Conservation (phyloP, 2,888 invertebrate species). For the Perdita meconis region DNA sequence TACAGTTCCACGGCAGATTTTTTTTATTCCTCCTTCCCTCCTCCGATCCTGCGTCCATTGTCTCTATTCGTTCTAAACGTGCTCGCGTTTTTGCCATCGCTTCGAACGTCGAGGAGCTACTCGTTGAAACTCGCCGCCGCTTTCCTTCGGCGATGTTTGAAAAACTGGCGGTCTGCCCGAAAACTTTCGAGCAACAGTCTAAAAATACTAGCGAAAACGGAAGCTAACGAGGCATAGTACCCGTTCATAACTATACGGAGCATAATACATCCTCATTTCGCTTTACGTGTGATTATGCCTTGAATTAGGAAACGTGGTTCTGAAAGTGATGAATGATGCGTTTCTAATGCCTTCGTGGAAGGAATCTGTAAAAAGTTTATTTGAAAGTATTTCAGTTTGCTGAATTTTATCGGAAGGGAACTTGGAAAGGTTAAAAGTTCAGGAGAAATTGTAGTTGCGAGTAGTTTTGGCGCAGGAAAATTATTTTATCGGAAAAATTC, state of each 20-base stretch:
- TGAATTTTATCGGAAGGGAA: too few relatives aligned
- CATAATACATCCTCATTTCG: too few relatives aligned
- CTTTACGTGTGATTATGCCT: too few relatives aligned
- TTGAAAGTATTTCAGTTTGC: not conserved
- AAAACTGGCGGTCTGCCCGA: slow-evolving; percentile 25
- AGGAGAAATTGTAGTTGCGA: too few relatives aligned
- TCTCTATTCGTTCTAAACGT: not conserved
- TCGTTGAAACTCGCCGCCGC: not conserved
- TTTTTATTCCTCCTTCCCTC: not conserved
- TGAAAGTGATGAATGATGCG: too few relatives aligned
- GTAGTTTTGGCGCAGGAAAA: too few relatives aligned
- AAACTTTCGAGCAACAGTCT: slow-evolving; percentile 26
- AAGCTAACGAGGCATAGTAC: not conserved
- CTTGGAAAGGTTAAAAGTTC: too few relatives aligned
- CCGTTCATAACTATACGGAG: too few relatives aligned
- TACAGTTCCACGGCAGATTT: not conserved
- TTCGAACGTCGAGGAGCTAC: not conserved
- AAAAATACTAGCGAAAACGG: slow-evolving; percentile 22
- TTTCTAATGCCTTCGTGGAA: too few relatives aligned
- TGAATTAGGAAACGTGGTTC: too few relatives aligned
- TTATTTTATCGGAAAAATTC: too few relatives aligned
- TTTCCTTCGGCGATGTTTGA: not conserved
- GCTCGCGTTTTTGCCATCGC: not conserved
- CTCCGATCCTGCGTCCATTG: not conserved
- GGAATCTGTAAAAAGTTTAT: not conserved